These are phyloP conservation scores for Aromia moschata DNA, from an alignment of 2,888 invertebrate species.

Conservation along the genomic window DNA sequence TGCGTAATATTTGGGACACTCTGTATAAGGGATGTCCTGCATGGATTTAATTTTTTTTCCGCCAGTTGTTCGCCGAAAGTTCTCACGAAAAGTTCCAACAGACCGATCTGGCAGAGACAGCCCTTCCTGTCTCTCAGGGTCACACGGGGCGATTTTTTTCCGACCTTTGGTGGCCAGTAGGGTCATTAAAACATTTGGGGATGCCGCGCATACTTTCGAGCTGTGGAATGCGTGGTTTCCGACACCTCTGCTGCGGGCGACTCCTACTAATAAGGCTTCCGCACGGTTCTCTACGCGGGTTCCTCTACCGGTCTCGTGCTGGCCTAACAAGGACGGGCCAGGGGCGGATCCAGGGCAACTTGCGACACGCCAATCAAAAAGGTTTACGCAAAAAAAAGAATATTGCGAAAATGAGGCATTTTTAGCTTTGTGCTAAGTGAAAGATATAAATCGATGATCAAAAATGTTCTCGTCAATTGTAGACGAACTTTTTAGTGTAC, in stretches of 20 bases:
- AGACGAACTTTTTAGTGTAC: too few relatives aligned
- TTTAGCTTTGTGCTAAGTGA: too few relatives aligned
- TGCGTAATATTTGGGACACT: too few relatives aligned
- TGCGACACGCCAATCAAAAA: too few relatives aligned
- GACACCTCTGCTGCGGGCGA: not conserved
- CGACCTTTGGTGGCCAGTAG: constrained; percentile 36
- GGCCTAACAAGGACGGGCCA: constrained; percentile 30
- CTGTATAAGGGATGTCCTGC: too few relatives aligned
- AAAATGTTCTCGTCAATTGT: too few relatives aligned
- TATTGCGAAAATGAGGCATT: too few relatives aligned
- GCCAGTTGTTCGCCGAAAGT: too few relatives aligned
- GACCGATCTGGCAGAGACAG: not conserved
- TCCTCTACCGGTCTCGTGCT: not conserved
- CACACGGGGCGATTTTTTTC: not conserved
- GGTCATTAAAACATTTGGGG: constrained; percentile 34
- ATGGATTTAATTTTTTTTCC: too few relatives aligned
- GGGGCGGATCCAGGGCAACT: too few relatives aligned
- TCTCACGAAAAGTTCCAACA: not conserved
- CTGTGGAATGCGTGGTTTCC: constrained; percentile 11
- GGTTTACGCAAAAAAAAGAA: too few relatives aligned
- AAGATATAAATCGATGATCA: too few relatives aligned
- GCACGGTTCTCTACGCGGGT: not conserved
- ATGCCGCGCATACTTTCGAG: constrained; percentile 36
- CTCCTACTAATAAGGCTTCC: not conserved
- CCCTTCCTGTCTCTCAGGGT: not conserved